Percentiles rank a stretch among this genome's conserved stretches.
These are phyloP conservation scores for Muscidifurax raptorellus DNA, from an alignment of 1,140 invertebrate species.

Conservation along the genomic window DNA sequence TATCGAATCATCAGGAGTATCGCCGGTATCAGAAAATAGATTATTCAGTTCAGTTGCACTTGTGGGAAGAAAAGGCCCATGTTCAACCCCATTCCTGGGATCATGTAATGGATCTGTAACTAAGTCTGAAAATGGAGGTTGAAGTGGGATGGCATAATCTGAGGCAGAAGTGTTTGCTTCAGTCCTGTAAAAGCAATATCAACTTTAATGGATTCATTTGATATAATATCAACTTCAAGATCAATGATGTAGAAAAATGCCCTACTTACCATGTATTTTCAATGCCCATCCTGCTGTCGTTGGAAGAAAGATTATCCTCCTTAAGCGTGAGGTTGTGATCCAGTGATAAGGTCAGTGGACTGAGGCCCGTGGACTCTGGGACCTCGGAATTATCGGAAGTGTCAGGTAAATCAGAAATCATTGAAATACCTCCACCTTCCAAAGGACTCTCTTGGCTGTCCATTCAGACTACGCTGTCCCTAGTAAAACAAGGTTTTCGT, in stretches of 20 bases:
- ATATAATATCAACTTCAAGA: background rate
- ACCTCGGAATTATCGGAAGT: constrained; percentile 66
- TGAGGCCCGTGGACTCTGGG: constrained; percentile 70
- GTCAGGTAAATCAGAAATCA: constrained; percentile 68
- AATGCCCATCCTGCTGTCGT: constrained; percentile 71
- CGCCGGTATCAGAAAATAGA: constrained; percentile 69
- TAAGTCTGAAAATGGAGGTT: constrained; percentile 68
- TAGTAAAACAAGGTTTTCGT: constrained; percentile 36
- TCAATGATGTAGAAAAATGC: background rate
- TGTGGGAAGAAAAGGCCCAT: constrained; percentile 70
- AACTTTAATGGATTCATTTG: background rate
- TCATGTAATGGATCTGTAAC: constrained; percentile 66
- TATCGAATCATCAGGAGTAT: constrained; percentile 69
- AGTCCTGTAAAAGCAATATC: constrained; percentile 61
- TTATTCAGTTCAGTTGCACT: constrained; percentile 65
- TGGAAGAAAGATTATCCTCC: constrained; percentile 65
- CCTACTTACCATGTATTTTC: constrained; percentile 71
- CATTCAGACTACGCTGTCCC: constrained; percentile 67
- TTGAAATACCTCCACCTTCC: constrained; percentile 69
- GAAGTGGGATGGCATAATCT: constrained; percentile 71
- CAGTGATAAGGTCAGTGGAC: constrained; percentile 69
- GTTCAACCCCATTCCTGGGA: constrained; percentile 63
- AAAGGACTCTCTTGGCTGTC: constrained; percentile 66
- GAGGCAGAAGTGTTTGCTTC: constrained; percentile 70
- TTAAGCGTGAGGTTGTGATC: constrained; percentile 70